Evolutionary conservation across 2,888 invertebrate species (phyloP).

Genomic region (Phytoseiulus persimilis): DNA sequence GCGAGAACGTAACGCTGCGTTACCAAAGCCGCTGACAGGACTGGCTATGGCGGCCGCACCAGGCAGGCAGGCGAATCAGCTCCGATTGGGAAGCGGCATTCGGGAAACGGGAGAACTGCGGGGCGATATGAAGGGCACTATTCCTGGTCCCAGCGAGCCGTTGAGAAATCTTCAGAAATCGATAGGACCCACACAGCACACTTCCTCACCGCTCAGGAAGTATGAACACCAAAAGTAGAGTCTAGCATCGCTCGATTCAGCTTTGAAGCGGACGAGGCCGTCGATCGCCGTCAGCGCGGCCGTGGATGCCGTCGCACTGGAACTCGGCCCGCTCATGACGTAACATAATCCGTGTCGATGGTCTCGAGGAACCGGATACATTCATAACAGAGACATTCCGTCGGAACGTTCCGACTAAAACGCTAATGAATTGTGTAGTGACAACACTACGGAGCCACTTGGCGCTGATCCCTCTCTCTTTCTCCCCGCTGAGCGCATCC

Average conservation of each 20-base stretch:
- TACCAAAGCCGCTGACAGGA: not conserved
- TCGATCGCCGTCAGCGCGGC: not conserved
- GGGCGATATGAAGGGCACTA: no score
- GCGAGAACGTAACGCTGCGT: not conserved
- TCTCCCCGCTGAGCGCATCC: no score
- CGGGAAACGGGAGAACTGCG: no score
- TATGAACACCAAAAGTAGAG: no score
- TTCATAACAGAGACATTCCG: not conserved
- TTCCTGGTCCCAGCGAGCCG: no score
- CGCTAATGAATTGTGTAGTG: not conserved
- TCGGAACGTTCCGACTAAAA: not conserved
- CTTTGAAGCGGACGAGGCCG: not conserved
- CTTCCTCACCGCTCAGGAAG: no score
- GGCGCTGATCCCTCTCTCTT: not conserved
- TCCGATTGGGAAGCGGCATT: not conserved
- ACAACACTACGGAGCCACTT: not conserved
- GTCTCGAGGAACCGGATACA: not conserved
- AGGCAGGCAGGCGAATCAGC: not conserved
- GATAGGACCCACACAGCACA: no score
- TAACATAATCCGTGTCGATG: not conserved
- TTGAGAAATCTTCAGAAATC: no score
- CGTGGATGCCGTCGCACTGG: not conserved
- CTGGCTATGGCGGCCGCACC: not conserved
- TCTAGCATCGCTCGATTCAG: not conserved
- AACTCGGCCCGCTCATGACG: not conserved